Evolutionary conservation across 2,797 vertebrate genomes (phyloP).

Genomic region (Pangasius sanitwongsei): DNA sequence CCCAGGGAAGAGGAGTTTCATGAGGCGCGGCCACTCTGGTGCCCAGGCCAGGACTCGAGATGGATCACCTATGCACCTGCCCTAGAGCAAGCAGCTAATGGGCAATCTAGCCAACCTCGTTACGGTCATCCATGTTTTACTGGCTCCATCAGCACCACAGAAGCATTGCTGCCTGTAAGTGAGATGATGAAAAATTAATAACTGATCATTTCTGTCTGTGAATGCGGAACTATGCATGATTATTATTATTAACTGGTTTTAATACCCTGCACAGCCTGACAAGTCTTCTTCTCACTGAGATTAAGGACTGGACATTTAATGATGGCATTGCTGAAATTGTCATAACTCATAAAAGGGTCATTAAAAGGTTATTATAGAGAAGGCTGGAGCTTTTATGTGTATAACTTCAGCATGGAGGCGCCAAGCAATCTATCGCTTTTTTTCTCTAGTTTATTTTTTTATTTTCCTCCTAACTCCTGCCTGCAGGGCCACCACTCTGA

Average conservation of each 20-base stretch:
- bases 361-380: slow-evolving; percentile 74
- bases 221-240: slow-evolving; percentile 48
- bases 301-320: slow-evolving; percentile 72
- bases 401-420: slow-evolving; percentile 67
- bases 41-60: slow-evolving; percentile 49
- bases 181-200: slow-evolving; percentile 56
- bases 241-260: slow-evolving; percentile 72
- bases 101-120: slow-evolving; percentile 71
- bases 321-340: slow-evolving; percentile 69
- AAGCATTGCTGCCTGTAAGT: slow-evolving; percentile 50
- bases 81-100: slow-evolving; percentile 65
- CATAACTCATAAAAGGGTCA: slow-evolving; percentile 77
- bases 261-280: slow-evolving; percentile 69
- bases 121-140: slow-evolving; percentile 65
- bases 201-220: slow-evolving; percentile 55
- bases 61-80: slow-evolving; percentile 61
- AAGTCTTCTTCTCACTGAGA: slow-evolving; percentile 70
- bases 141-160: slow-evolving; percentile 52
- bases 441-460: slow-evolving; percentile 32
- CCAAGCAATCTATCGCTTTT: slow-evolving; percentile 47
- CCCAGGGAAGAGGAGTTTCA: slow-evolving; percentile 47
- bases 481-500: slow-evolving; percentile 54
- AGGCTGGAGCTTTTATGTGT: slow-evolving; percentile 64
- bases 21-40: slow-evolving; percentile 34
- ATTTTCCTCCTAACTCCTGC: slow-evolving; percentile 29